These are phyloP conservation scores for Luperina nickerlii DNA, from an alignment of 2,888 invertebrate genomes.

Conservation along the genomic window DNA sequence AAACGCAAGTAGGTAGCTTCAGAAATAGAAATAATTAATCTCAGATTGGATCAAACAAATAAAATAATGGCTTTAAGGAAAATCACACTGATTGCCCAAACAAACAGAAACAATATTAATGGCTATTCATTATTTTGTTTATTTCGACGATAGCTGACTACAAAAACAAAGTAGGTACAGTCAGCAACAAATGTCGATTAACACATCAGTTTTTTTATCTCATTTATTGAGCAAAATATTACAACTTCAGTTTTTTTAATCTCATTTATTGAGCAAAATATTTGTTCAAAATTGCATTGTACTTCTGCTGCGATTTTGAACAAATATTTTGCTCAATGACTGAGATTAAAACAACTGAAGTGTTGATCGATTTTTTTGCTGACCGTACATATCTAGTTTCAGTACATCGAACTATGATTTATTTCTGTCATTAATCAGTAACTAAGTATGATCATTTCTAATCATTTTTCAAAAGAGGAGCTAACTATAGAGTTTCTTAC, in stretches of 20 bases:
- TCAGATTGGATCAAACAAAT: slow-evolving; percentile 32
- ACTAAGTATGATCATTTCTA: background rate
- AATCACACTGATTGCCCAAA: slow-evolving; percentile 21
- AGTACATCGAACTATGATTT: background rate
- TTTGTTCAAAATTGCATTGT: too few relatives aligned
- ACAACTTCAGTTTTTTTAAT: too few relatives aligned
- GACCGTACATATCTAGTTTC: background rate
- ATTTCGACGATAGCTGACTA: slow-evolving; percentile 35
- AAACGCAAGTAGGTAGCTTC: slow-evolving; percentile 2
- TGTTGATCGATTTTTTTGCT: too few relatives aligned
- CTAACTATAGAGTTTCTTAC: background rate
- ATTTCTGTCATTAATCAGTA: background rate
- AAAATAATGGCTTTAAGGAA: slow-evolving; percentile 25
- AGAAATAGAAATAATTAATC: slow-evolving; percentile 42
- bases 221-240: too few relatives aligned
- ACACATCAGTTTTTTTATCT: too few relatives aligned
- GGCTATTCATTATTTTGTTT: slow-evolving; percentile 28
- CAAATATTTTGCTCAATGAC: too few relatives aligned
- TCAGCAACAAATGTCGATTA: too few relatives aligned
- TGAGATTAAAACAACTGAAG: too few relatives aligned
- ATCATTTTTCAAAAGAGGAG: background rate
- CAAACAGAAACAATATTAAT: slow-evolving; percentile 27
- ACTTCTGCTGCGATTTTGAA: too few relatives aligned
- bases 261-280: too few relatives aligned
- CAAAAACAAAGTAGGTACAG: background rate